Conservation (phyloP, 2,888 invertebrate species). For the Ormia ochracea region DNA sequence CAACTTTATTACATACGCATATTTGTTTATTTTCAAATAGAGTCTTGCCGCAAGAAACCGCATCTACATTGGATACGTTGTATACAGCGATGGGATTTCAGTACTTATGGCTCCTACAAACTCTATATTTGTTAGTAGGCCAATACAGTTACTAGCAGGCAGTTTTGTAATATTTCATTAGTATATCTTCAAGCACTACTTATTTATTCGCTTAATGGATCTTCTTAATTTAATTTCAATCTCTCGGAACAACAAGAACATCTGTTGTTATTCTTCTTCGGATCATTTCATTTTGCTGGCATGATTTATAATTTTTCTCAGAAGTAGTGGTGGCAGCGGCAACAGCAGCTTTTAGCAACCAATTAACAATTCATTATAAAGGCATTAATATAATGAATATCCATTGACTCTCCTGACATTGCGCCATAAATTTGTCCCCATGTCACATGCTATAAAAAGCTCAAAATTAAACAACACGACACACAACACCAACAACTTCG, state of each 20-base stretch:
- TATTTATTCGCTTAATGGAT: constrained; percentile 11
- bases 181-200: neutral
- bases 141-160: too few relatives aligned
- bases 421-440: constrained; percentile 64
- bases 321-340: constrained; percentile 46
- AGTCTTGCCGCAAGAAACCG: too few relatives aligned
- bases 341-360: constrained; percentile 62
- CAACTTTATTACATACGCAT: too few relatives aligned
- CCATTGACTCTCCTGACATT: constrained; percentile 61
- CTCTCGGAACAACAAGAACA: constrained; percentile 12
- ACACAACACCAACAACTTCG: constrained; percentile 27
- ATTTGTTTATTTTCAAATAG: too few relatives aligned
- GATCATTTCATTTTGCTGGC: constrained; percentile 18
- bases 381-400: constrained; percentile 63
- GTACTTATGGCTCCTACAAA: too few relatives aligned
- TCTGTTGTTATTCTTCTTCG: constrained; percentile 35
- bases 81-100: too few relatives aligned
- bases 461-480: constrained; percentile 37
- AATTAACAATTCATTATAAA: constrained; percentile 63
- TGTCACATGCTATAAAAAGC: constrained; percentile 62
- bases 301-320: constrained; percentile 32
- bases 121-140: too few relatives aligned
- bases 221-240: constrained; percentile 41
- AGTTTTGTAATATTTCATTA: neutral
- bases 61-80: too few relatives aligned